These are phyloP conservation scores for Aphidius colemani DNA, from an alignment of 2,888 invertebrate genomes.

Conservation along the genomic window DNA sequence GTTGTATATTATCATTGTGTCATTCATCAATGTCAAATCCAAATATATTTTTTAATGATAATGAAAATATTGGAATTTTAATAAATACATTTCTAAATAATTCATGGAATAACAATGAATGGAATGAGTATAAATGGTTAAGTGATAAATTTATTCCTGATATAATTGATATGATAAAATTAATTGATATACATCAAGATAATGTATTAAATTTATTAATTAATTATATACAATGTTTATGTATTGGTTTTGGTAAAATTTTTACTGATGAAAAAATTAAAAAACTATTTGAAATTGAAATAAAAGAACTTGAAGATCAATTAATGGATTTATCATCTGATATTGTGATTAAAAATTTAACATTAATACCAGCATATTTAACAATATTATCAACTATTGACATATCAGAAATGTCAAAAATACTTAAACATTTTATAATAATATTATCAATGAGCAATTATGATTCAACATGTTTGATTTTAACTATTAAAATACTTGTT, in stretches of 20 bases:
- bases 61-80: slow-evolving; percentile 65
- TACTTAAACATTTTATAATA: slow-evolving; percentile 66
- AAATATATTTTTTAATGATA: slow-evolving; percentile 68
- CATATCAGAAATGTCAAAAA: slow-evolving; percentile 62
- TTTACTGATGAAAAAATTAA: slow-evolving; percentile 67
- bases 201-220: slow-evolving; percentile 63
- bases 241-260: slow-evolving; percentile 70
- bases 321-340: slow-evolving; percentile 63
- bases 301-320: slow-evolving; percentile 67
- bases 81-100: slow-evolving; percentile 63
- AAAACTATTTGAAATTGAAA: slow-evolving; percentile 65
- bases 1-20: slow-evolving; percentile 51
- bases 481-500: slow-evolving; percentile 47
- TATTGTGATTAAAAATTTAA: slow-evolving; percentile 63
- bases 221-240: slow-evolving; percentile 65
- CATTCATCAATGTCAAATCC: slow-evolving; percentile 63
- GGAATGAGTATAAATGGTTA: slow-evolving; percentile 76
- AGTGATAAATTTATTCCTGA: slow-evolving; percentile 66
- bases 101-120: slow-evolving; percentile 63
- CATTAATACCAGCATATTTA: slow-evolving; percentile 68
- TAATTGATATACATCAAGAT: slow-evolving; percentile 63
- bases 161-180: slow-evolving; percentile 64
- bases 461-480: slow-evolving; percentile 62
- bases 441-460: slow-evolving; percentile 61
- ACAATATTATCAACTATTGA: slow-evolving; percentile 64